Conservation (phyloP, 30 jellyfish, hydroid and myxozoan genomes). For the Nemopilema nomurai region DNA sequence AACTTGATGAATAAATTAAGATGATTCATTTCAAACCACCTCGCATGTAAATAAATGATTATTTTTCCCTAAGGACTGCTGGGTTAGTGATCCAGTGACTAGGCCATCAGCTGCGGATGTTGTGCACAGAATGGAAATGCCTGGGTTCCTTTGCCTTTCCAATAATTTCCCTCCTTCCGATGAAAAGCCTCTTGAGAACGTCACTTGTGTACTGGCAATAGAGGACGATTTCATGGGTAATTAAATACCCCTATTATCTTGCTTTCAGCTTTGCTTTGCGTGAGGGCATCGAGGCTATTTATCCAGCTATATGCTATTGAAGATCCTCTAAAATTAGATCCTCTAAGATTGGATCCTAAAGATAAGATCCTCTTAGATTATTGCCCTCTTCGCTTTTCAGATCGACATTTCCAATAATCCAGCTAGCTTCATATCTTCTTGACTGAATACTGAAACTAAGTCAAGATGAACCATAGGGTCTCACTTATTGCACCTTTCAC, state of each 20-base stretch:
- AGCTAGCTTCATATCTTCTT: too few relatives aligned
- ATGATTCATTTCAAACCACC: too few relatives aligned
- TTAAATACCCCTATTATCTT: neutral
- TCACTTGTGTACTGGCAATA: slow-evolving; percentile 67
- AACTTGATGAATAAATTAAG: too few relatives aligned
- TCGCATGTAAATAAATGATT: neutral
- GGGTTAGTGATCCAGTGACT: slow-evolving; percentile 78
- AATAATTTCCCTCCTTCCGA: slow-evolving; percentile 61
- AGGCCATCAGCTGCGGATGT: slow-evolving; percentile 85
- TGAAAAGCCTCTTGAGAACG: slow-evolving; percentile 48
- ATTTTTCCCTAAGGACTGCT: slow-evolving; percentile 75
- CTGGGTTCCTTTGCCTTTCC: slow-evolving; percentile 26
- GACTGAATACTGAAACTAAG: too few relatives aligned
- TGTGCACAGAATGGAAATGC: slow-evolving; percentile 52
- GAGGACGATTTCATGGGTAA: slow-evolving; percentile 25
- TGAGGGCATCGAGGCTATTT: neutral
- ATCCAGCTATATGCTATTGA: too few relatives aligned
- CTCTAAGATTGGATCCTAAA: too few relatives aligned
- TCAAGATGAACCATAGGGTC: too few relatives aligned
- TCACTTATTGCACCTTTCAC: too few relatives aligned
- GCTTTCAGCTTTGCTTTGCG: neutral
- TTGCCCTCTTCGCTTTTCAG: too few relatives aligned
- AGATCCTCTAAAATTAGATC: too few relatives aligned
- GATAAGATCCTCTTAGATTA: too few relatives aligned
- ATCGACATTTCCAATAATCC: too few relatives aligned